phyloP scores from a whole-genome alignment of 2,888 invertebrate species.

The Volucella inflata region DNA sequence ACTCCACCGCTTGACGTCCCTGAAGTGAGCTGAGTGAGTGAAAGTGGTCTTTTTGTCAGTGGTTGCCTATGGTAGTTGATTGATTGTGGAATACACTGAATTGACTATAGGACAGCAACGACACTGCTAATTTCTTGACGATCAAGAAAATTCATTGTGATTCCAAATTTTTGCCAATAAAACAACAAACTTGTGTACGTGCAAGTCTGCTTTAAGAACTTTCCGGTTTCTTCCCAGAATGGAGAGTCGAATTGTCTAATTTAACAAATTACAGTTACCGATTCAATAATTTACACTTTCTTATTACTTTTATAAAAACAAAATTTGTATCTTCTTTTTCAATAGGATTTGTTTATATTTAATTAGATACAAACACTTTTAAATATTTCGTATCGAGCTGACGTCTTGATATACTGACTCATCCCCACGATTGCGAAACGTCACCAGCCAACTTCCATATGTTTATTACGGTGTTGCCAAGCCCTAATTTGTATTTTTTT shows the following conservation, averaged over 20 bases:
- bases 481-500: neutral
- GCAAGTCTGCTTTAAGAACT: conserved; percentile 29
- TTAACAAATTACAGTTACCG: conserved; percentile 12
- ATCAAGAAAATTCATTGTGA: conserved; percentile 51
- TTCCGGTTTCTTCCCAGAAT: conserved; percentile 31
- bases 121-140: conserved; percentile 32
- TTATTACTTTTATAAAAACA: conserved; percentile 3
- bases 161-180: neutral
- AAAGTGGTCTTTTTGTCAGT: conserved; percentile 67
- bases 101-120: conserved; percentile 32
- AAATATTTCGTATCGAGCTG: conserved; percentile 9
- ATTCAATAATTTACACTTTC: conserved; percentile 5
- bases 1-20: conserved; percentile 65
- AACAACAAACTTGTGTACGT: conserved; percentile 18
- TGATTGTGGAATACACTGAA: conserved; percentile 49
- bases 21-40: conserved; percentile 69
- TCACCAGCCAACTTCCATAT: conserved; percentile 34
- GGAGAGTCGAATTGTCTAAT: too few relatives aligned
- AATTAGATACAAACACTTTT: neutral
- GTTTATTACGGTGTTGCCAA: conserved; percentile 9
- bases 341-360: conserved; percentile 7
- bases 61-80: conserved; percentile 34
- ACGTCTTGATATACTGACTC: conserved; percentile 43
- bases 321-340: neutral
- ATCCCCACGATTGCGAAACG: conserved; percentile 47